These are phyloP conservation scores for Laupala kohalensis DNA, from an alignment of 1,140 invertebrate genomes.

Conservation along the genomic window DNA sequence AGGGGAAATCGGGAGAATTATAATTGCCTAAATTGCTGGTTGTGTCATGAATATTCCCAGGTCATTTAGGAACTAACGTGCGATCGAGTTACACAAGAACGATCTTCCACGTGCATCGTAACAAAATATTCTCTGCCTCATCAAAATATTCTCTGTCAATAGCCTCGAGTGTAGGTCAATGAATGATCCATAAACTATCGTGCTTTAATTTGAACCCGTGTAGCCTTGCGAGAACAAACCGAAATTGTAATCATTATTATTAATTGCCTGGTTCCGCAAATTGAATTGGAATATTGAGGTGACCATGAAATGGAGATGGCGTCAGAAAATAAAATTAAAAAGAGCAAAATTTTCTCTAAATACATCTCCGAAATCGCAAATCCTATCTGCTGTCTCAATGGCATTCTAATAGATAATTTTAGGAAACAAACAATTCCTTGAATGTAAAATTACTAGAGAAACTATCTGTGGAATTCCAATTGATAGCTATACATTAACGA, in stretches of 20 bases:
- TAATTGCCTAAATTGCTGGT: no score
- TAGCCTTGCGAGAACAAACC: neutral
- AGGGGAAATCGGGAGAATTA: no score
- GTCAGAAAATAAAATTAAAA: neutral
- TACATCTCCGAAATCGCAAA: no score
- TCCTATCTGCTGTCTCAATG: no score
- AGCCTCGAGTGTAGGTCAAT: neutral
- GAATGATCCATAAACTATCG: neutral
- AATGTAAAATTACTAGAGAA: no score
- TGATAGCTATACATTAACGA: no score
- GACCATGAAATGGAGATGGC: neutral
- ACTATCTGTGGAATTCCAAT: no score
- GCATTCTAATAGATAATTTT: no score
- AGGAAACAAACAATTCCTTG: no score
- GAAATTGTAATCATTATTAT: neutral
- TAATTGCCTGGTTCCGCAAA: neutral
- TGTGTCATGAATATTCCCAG: no score
- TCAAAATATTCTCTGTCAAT: no score
- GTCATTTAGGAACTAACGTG: no score
- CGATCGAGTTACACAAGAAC: neutral
- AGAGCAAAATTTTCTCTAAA: neutral
- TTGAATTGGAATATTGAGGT: neutral
- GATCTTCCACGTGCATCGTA: neutral
- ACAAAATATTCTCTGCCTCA: neutral
- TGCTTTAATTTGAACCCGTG: neutral